Percentiles rank a stretch among this genome's conserved stretches.
These are phyloP conservation scores for Phengaris arion DNA, from an alignment of 2,888 invertebrate genomes.

Conservation along the genomic window DNA sequence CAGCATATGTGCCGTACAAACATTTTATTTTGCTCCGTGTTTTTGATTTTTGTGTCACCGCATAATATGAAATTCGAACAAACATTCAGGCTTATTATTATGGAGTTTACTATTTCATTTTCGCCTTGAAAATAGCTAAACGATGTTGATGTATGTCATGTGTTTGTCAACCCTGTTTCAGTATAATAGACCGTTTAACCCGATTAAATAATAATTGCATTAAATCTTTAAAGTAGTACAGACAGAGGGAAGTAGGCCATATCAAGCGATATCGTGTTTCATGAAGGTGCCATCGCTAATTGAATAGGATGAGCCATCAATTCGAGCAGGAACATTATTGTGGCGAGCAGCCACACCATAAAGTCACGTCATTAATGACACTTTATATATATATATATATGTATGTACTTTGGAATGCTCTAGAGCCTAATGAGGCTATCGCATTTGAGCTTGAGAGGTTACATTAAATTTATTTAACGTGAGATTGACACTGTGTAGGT, in stretches of 20 bases:
- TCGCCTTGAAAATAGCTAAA: not conserved
- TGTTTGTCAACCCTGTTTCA: not conserved
- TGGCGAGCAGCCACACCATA: not conserved
- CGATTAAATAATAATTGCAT: conserved; percentile 25
- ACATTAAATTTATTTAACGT: too few species aligned
- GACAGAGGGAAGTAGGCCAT: conserved; percentile 11
- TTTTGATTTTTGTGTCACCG: conserved; percentile 7
- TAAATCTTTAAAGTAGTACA: conserved; percentile 24
- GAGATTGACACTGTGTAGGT: too few species aligned
- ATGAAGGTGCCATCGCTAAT: conserved; percentile 27
- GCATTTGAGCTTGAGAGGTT: too few species aligned
- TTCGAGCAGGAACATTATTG: conserved; percentile 24
- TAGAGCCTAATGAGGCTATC: too few species aligned
- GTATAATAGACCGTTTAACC: conserved; percentile 18
- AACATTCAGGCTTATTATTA: not conserved
- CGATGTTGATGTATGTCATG: not conserved
- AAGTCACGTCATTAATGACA: not conserved
- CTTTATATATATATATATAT: too few species aligned
- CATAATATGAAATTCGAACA: not conserved
- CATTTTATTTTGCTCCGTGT: not conserved
- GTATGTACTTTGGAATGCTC: too few species aligned
- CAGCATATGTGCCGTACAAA: conserved; percentile 11
- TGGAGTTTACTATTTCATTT: not conserved
- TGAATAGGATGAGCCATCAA: conserved; percentile 28
- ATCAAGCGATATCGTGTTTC: conserved; percentile 16